Evolutionary conservation across 2,797 vertebrate species (phyloP).

Genomic region (Agapornis canus): DNA sequence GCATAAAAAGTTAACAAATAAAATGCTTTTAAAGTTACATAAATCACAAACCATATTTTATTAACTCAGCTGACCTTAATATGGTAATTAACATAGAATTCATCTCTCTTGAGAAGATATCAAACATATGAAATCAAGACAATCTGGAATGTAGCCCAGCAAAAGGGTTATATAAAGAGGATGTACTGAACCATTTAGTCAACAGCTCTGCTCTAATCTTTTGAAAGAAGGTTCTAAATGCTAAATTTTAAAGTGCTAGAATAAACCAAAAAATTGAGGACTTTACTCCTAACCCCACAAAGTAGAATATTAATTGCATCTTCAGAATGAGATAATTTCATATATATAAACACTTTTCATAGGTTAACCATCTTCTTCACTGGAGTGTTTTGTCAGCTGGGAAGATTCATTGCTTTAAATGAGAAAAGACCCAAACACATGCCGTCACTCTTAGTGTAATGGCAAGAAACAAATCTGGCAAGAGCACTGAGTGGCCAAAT

Average conservation of each 20-base stretch:
- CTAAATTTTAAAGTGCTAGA: slow-evolving; percentile 5
- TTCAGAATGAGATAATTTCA: not conserved
- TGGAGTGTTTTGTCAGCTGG: not conserved
- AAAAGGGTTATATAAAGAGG: slow-evolving; percentile 55
- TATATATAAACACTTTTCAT: not conserved
- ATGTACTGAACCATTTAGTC: slow-evolving; percentile 47
- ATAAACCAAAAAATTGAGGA: not conserved
- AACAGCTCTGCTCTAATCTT: slow-evolving; percentile 29
- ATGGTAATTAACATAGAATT: slow-evolving; percentile 67
- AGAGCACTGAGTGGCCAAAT: not conserved
- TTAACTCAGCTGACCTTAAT: slow-evolving; percentile 48
- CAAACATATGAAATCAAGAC: slow-evolving; percentile 55
- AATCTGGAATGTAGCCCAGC: slow-evolving; percentile 53
- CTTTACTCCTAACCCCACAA: not conserved
- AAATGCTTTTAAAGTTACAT: slow-evolving; percentile 8
- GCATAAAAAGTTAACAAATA: not conserved
- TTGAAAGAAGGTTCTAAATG: not conserved
- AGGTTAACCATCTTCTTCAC: not conserved
- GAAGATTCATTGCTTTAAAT: not conserved
- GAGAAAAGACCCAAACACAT: not conserved
- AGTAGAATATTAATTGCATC: not conserved
- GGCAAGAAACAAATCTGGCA: not conserved
- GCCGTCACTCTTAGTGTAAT: not conserved
- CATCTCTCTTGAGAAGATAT: slow-evolving; percentile 28
- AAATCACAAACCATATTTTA: not conserved